phyloP scores from a whole-genome alignment of 2,888 invertebrate species.

The Agrotis segetum region DNA sequence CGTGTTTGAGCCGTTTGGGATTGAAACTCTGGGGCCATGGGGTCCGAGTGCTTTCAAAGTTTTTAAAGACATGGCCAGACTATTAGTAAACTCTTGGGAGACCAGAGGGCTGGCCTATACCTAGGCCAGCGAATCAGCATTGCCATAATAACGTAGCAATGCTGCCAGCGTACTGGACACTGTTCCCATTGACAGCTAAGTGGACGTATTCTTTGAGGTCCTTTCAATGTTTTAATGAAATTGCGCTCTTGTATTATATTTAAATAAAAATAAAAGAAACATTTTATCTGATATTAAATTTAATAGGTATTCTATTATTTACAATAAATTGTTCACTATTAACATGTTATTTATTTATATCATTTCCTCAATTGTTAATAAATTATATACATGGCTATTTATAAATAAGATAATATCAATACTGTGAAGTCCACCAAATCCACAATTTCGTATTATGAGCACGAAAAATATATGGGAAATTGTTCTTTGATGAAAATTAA shows the following conservation, averaged over 20 bases:
- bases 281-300: slow-evolving; percentile 90
- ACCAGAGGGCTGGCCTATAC: too few relatives aligned
- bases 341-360: slow-evolving; percentile 90
- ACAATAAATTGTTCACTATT: slow-evolving; percentile 91
- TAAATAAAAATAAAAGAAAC: slow-evolving; percentile 77
- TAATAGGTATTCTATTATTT: slow-evolving; percentile 91
- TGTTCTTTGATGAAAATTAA: slow-evolving; percentile 60
- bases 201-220: too few relatives aligned
- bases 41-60: too few relatives aligned
- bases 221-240: background rate
- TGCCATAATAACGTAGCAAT: too few relatives aligned
- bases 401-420: slow-evolving; percentile 90
- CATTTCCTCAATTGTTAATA: slow-evolving; percentile 89
- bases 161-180: too few relatives aligned
- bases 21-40: too few relatives aligned
- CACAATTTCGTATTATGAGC: slow-evolving; percentile 72
- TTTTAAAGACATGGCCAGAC: too few relatives aligned
- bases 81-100: too few relatives aligned
- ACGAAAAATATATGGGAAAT: slow-evolving; percentile 64
- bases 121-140: too few relatives aligned
- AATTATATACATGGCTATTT: slow-evolving; percentile 90
- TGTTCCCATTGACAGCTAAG: too few relatives aligned
- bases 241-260: background rate
- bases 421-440: slow-evolving; percentile 87
- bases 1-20: too few relatives aligned